Percentiles rank a stretch among this genome's conserved stretches.
Conservation (phyloP, 2,113 vertebrate genomes). For the Geococcyx californianus region DNA sequence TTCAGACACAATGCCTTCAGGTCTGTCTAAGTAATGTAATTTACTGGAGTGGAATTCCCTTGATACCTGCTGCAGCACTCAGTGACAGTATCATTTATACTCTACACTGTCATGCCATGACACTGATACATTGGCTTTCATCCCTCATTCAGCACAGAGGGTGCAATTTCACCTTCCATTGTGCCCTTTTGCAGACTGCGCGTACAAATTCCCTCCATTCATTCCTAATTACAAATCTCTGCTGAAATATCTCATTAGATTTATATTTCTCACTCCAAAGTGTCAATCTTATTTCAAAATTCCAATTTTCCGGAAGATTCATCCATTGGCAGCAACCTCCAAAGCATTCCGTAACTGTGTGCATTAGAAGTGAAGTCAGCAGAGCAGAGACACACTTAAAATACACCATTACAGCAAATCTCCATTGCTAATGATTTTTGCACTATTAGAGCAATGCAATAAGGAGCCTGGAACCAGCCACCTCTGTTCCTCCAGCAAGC, state of each 20-base stretch:
- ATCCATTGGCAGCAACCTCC: constrained; percentile 77
- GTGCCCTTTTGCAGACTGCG: constrained; percentile 68
- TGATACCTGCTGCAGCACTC: constrained; percentile 76
- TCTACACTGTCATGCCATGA: constrained; percentile 75
- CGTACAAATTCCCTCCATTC: constrained; percentile 74
- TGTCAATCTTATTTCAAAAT: constrained; percentile 78
- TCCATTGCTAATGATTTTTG: constrained; percentile 72
- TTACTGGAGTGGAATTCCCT: constrained; percentile 84
- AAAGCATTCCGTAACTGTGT: constrained; percentile 71
- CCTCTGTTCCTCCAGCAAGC: background rate
- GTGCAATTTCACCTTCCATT: constrained; percentile 77
- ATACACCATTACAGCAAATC: constrained; percentile 70
- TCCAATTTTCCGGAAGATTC: constrained; percentile 67
- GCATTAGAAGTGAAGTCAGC: constrained; percentile 61
- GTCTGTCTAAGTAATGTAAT: constrained; percentile 85
- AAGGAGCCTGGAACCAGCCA: background rate
- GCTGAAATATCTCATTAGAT: constrained; percentile 76
- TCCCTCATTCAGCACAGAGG: constrained; percentile 67
- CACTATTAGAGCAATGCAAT: constrained; percentile 48
- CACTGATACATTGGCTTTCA: constrained; percentile 78
- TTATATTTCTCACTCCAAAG: constrained; percentile 71
- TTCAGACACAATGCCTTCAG: constrained; percentile 80
- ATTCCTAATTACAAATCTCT: constrained; percentile 79
- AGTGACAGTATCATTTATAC: constrained; percentile 84
- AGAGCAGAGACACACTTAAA: constrained; percentile 65